Percentiles rank a stretch among this genome's conserved stretches.
Evolutionary conservation across 2,113 vertebrate genomes (phyloP).

Genomic region (Melanostigma gelatinosum): DNA sequence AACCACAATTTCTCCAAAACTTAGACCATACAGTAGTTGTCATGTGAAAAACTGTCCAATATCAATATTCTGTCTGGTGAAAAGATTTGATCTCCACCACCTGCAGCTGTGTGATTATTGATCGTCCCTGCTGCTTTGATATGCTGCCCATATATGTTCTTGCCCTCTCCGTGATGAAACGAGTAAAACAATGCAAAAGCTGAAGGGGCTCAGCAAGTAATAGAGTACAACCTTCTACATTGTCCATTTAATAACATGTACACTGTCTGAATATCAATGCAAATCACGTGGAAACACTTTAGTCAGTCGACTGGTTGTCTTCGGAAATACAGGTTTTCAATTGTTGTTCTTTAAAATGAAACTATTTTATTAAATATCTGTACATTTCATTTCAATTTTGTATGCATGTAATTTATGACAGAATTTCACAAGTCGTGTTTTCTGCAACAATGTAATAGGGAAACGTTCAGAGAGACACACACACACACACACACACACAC

Average conservation of each 20-base stretch:
- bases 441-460: background rate
- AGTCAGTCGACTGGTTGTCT: background rate
- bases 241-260: background rate
- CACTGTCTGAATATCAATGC: background rate
- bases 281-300: background rate
- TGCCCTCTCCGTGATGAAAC: background rate
- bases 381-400: background rate
- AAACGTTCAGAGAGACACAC: background rate
- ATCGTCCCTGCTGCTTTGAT: background rate
- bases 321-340: background rate
- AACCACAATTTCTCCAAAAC: background rate
- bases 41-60: background rate
- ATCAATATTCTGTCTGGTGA: background rate
- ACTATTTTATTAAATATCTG: background rate
- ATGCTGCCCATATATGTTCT: background rate
- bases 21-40: no score
- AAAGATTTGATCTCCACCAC: background rate
- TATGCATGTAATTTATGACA: background rate
- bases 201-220: background rate
- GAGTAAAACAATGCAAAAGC: background rate
- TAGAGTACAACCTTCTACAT: background rate
- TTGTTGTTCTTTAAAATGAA: background rate
- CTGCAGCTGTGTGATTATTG: background rate
- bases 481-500: slow-evolving; percentile 28
- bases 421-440: background rate